phyloP scores from a whole-genome alignment of 2,113 vertebrate genomes.

The Alethe diademata region DNA sequence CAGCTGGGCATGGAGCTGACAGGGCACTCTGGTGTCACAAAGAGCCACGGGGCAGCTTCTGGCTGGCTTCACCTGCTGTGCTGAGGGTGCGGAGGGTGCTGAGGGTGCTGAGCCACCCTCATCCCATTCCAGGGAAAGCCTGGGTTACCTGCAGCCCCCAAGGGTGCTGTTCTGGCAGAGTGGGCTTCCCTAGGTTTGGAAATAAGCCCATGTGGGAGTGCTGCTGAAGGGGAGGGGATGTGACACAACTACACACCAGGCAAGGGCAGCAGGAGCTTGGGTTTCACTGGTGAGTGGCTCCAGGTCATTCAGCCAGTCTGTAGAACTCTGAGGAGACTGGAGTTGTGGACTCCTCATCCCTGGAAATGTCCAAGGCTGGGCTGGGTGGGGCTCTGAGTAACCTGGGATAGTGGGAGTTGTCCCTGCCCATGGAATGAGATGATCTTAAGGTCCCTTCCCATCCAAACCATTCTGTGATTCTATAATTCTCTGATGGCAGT shows the following conservation, averaged over 20 bases:
- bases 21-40: neutral
- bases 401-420: neutral
- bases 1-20: neutral
- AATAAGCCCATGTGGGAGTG: neutral
- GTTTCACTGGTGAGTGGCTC: neutral
- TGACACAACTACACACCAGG: neutral
- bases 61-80: neutral
- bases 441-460: neutral
- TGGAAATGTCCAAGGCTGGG: neutral
- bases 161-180: neutral
- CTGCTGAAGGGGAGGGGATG: neutral
- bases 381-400: neutral
- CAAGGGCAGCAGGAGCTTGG: neutral
- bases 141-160: neutral
- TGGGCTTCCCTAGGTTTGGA: neutral
- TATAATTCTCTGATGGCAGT: neutral
- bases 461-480: neutral
- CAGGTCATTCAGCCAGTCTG: neutral
- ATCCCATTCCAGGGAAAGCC: neutral
- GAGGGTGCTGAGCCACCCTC: neutral
- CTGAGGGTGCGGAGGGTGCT: neutral
- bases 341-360: neutral
- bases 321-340: neutral
- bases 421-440: neutral
- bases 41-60: fast-evolving